Conservation (phyloP, 2,113 vertebrate genomes). For the Alosa alosa region DNA sequence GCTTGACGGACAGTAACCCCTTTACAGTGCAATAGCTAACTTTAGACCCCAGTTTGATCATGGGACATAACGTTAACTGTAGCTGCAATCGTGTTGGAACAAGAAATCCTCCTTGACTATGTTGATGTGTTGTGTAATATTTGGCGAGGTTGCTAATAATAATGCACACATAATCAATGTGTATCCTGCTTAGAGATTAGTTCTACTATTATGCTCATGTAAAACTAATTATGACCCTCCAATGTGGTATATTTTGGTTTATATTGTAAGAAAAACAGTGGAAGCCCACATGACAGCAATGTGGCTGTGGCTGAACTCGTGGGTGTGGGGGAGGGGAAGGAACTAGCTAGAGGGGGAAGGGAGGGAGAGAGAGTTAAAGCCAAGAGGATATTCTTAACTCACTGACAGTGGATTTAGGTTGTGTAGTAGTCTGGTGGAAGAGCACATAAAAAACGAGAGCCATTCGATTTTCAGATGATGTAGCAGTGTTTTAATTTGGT, state of each 20-base stretch:
- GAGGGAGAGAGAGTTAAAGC: slow-evolving; percentile 45
- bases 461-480: not conserved
- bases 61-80: not conserved
- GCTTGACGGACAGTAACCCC: not conserved
- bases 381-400: slow-evolving; percentile 21
- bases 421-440: slow-evolving; percentile 14
- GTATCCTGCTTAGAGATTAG: not conserved
- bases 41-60: not conserved
- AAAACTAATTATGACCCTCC: not conserved
- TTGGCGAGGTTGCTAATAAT: not conserved
- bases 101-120: slow-evolving; percentile 1
- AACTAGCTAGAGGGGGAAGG: not conserved
- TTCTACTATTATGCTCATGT: not conserved
- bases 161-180: not conserved
- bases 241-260: not conserved
- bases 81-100: not conserved
- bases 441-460: not conserved
- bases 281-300: slow-evolving; percentile 40
- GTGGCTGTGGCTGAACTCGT: slow-evolving; percentile 28
- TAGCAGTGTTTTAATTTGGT: not conserved
- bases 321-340: slow-evolving; percentile 48
- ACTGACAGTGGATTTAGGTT: slow-evolving; percentile 19
- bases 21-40: not conserved
- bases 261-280: slow-evolving; percentile 22
- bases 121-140: slow-evolving; percentile 11